These are phyloP conservation scores for Octonoba sinensis DNA, from an alignment of 2,888 invertebrate genomes.

Conservation along the genomic window DNA sequence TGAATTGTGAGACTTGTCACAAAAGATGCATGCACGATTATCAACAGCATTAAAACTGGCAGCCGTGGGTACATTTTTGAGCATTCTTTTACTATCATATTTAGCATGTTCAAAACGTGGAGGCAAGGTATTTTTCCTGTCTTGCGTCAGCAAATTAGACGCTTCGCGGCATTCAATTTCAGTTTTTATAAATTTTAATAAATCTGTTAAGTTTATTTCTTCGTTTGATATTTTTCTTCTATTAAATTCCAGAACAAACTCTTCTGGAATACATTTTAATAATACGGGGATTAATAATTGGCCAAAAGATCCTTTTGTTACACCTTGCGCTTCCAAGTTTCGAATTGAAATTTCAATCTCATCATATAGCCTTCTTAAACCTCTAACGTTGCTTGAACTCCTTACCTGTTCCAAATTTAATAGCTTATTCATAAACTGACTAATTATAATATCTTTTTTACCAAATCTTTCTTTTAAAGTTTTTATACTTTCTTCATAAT, in stretches of 20 bases:
- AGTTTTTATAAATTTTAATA: neutral
- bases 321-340: neutral
- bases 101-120: neutral
- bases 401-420: neutral
- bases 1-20: neutral
- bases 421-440: neutral
- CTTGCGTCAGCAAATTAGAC: neutral
- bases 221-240: neutral
- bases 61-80: slow-evolving; percentile 4
- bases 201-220: neutral
- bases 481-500: neutral
- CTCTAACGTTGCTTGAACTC: neutral
- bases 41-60: neutral
- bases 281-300: neutral
- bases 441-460: slow-evolving; percentile 3
- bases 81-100: neutral
- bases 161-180: neutral
- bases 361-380: neutral
- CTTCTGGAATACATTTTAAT: neutral
- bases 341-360: neutral
- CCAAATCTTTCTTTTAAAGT: slow-evolving; percentile 1
- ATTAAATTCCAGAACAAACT: neutral
- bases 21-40: neutral
- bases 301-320: neutral
- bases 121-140: neutral